Conservation (phyloP, 2,888 invertebrate species). For the Ligdia adustata region DNA sequence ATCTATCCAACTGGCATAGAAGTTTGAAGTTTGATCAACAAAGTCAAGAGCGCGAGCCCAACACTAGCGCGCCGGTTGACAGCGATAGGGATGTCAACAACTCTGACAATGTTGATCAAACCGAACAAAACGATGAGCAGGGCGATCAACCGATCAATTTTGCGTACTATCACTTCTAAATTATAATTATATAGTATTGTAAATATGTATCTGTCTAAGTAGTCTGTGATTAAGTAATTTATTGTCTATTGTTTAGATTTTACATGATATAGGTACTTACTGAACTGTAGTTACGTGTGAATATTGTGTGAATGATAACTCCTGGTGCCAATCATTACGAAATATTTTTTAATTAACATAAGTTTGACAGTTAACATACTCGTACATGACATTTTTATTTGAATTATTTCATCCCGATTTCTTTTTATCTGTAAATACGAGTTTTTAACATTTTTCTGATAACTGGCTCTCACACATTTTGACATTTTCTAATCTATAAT, state of each 20-base stretch:
- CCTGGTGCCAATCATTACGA: slow-evolving; percentile 37
- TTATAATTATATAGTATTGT: slow-evolving; percentile 31
- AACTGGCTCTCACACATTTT: too few relatives aligned
- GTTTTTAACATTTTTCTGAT: not conserved
- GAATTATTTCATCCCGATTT: not conserved
- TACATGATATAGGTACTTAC: slow-evolving; percentile 29
- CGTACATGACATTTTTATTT: not conserved
- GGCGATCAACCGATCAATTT: slow-evolving; percentile 73
- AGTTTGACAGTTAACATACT: not conserved
- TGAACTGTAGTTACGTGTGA: slow-evolving; percentile 16
- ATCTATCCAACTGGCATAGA: slow-evolving; percentile 72
- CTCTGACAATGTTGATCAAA: slow-evolving; percentile 42
- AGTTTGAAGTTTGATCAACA: slow-evolving; percentile 42
- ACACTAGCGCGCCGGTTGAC: slow-evolving; percentile 49
- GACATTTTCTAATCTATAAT: too few relatives aligned
- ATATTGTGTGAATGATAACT: slow-evolving; percentile 26
- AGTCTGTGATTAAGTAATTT: slow-evolving; percentile 76
- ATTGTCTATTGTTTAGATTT: slow-evolving; percentile 51
- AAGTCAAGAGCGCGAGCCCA: slow-evolving; percentile 34
- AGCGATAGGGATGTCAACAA: slow-evolving; percentile 40
- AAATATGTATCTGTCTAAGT: slow-evolving; percentile 63
- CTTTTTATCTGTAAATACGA: not conserved
- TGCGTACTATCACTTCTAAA: slow-evolving; percentile 77
- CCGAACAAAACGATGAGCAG: slow-evolving; percentile 35
- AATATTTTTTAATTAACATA: not conserved